Evolutionary conservation across 2,888 invertebrate genomes (phyloP).

Genomic region (Tenthredo notha): DNA sequence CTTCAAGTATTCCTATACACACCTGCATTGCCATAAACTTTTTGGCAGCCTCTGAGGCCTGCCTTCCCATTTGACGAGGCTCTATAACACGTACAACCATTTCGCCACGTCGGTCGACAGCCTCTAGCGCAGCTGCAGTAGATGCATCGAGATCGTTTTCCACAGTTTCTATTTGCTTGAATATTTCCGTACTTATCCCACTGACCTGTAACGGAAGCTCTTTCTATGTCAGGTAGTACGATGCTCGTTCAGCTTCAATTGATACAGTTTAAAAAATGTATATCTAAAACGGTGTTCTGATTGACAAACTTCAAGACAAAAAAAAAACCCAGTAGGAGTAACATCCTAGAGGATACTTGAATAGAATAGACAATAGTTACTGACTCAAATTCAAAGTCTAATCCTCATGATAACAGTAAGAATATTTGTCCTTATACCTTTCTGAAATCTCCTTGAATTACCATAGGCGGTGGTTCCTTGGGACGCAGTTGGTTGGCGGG

Average conservation of each 20-base stretch:
- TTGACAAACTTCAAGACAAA: background rate
- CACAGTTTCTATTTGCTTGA: slow-evolving; percentile 97
- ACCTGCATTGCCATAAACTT: slow-evolving; percentile 91
- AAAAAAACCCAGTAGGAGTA: background rate
- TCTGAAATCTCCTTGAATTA: slow-evolving; percentile 95
- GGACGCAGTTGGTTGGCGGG: slow-evolving; percentile 81
- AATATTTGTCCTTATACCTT: slow-evolving; percentile 81
- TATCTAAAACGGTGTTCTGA: background rate
- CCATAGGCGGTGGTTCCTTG: slow-evolving; percentile 86
- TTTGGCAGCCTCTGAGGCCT: slow-evolving; percentile 92
- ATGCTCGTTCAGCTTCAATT: slow-evolving; percentile 29
- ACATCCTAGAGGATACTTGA: background rate
- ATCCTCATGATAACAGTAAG: background rate
- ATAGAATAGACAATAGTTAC: background rate
- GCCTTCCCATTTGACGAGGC: slow-evolving; percentile 91
- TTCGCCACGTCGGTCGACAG: slow-evolving; percentile 95
- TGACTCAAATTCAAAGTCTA: background rate
- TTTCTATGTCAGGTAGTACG: slow-evolving; percentile 63
- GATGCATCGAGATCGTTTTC: slow-evolving; percentile 97
- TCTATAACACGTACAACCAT: slow-evolving; percentile 97
- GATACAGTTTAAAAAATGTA: background rate
- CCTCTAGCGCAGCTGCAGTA: slow-evolving; percentile 94
- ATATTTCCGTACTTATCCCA: slow-evolving; percentile 97
- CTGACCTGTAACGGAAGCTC: slow-evolving; percentile 86
- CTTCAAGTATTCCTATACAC: slow-evolving; percentile 54